A percentile compares a stretch with the other conserved stretches of the same genome.
Conservation (phyloP, 2,888 invertebrate genomes). For the Cephus spinipes region DNA sequence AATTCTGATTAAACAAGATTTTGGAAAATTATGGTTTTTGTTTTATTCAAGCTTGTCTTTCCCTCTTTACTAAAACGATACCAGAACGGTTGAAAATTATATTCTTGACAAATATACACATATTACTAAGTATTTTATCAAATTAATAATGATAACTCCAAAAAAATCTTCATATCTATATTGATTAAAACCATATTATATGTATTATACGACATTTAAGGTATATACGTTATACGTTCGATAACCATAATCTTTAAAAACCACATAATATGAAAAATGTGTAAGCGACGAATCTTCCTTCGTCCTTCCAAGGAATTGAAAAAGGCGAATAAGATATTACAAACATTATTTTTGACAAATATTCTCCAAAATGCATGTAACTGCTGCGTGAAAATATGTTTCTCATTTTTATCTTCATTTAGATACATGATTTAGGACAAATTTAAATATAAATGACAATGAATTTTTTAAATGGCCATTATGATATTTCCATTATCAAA, state of each 20-base stretch:
- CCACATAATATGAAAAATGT: too few species aligned
- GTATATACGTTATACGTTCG: too few species aligned
- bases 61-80: not conserved
- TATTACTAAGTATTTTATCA: not conserved
- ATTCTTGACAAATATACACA: not conserved
- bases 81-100: not conserved
- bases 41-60: constrained; percentile 6
- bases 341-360: not conserved
- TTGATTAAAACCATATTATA: not conserved
- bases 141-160: too few species aligned
- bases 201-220: too few species aligned
- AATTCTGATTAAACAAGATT: constrained; percentile 55
- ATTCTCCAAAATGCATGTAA: not conserved
- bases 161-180: not conserved
- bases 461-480: not conserved
- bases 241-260: too few species aligned
- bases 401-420: not conserved
- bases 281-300: too few species aligned
- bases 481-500: not conserved
- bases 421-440: not conserved
- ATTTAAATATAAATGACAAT: not conserved
- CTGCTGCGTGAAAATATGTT: not conserved
- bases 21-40: constrained; percentile 5
- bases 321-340: too few species aligned
- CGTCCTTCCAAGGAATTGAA: too few species aligned